Conservation (phyloP, 1,140 invertebrate species). For the Copidosoma floridanum region DNA sequence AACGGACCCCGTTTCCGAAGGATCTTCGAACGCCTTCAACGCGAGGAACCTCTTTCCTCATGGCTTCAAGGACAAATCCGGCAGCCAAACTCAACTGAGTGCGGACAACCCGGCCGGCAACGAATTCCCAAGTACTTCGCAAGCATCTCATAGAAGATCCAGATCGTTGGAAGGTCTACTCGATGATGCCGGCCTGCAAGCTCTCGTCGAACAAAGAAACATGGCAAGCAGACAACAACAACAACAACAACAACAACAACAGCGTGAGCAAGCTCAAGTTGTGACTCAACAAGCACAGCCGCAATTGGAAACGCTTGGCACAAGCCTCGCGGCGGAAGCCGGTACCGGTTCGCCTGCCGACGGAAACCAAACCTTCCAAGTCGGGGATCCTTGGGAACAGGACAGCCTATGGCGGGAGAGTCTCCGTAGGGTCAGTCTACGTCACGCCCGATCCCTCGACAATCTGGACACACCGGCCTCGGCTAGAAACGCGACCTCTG, state of each 20-base stretch:
- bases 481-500: background rate
- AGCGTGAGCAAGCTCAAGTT: background rate
- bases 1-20: conserved; percentile 43
- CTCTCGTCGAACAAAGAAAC: conserved; percentile 41
- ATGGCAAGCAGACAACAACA: conserved; percentile 29
- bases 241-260: background rate
- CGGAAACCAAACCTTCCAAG: conserved; percentile 39
- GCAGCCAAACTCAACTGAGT: conserved; percentile 22
- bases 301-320: background rate
- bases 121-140: conserved; percentile 19
- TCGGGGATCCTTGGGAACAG: conserved; percentile 79
- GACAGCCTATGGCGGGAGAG: conserved; percentile 78
- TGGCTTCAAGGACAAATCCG: conserved; percentile 51
- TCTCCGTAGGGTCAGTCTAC: conserved; percentile 71
- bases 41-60: conserved; percentile 59
- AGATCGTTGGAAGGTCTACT: conserved; percentile 66
- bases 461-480: conserved; percentile 62
- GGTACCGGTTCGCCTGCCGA: background rate
- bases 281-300: background rate
- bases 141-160: conserved; percentile 51
- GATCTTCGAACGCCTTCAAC: conserved; percentile 37
- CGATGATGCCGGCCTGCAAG: conserved; percentile 58
- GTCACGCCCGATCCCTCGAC: conserved; percentile 77
- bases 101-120: background rate
- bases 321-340: background rate